Evolutionary conservation across 2,888 invertebrate genomes (phyloP).

Genomic region (Tachina fera): DNA sequence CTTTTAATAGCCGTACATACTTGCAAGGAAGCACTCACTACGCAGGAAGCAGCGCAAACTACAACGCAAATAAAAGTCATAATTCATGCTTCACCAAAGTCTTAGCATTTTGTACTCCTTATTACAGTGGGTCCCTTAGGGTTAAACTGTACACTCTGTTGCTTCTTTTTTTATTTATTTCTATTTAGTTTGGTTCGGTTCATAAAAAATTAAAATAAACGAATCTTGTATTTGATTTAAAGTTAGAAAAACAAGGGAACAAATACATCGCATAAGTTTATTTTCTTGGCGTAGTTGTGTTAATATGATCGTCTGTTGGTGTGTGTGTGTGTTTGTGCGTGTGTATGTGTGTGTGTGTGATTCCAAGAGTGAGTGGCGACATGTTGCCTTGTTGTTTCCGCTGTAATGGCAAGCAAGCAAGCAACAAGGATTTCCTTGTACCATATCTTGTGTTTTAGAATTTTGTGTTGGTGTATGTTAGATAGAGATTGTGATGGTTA

Average conservation of each 20-base stretch:
- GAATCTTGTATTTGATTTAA: conserved; percentile 40
- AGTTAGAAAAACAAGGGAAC: conserved; percentile 25
- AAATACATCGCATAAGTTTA: conserved; percentile 35
- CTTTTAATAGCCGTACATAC: background rate
- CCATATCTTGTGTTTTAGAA: background rate
- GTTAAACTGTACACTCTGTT: conserved; percentile 66
- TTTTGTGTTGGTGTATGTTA: background rate
- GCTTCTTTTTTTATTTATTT: conserved; percentile 55
- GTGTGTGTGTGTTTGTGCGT: conserved; percentile 5
- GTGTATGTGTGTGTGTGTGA: conserved; percentile 30
- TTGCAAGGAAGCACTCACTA: conserved; percentile 39
- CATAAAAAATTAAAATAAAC: conserved; percentile 14
- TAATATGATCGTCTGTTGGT: background rate
- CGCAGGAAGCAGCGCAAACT: conserved; percentile 60
- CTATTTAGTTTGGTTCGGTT: conserved; percentile 19
- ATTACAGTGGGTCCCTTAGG: conserved; percentile 53
- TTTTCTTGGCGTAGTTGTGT: background rate
- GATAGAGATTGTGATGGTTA: background rate
- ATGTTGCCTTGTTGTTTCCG: conserved; percentile 65
- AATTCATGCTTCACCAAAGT: conserved; percentile 62
- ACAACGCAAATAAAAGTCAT: conserved; percentile 67
- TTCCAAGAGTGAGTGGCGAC: conserved; percentile 54
- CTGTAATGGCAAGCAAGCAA: conserved; percentile 28
- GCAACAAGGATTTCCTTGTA: conserved; percentile 55
- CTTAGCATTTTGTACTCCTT: conserved; percentile 50